Percentiles rank a stretch among this genome's conserved stretches.
These are phyloP conservation scores for Bagarius yarrelli DNA, from an alignment of 2,113 vertebrate genomes.

Conservation along the genomic window DNA sequence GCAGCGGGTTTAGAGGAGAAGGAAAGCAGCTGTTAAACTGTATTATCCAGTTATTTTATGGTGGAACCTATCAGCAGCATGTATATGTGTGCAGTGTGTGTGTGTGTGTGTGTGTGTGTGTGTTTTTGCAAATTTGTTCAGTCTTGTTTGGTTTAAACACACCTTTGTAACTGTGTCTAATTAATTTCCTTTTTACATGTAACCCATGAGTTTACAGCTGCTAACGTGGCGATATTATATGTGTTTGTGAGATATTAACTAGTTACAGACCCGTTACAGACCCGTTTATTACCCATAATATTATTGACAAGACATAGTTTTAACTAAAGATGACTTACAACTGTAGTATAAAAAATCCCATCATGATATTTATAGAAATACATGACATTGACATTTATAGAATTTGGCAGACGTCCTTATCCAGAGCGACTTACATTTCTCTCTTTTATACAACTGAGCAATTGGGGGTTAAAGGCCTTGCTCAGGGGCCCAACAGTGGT, in stretches of 20 bases:
- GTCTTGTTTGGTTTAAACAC: constrained; percentile 21
- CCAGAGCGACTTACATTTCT: too few species aligned
- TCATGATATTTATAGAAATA: not conserved
- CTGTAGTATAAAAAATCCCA: not conserved
- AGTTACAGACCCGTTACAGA: too few species aligned
- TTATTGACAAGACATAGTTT: not conserved
- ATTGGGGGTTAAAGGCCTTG: too few species aligned
- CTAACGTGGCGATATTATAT: not conserved
- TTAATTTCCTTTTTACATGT: constrained; percentile 19
- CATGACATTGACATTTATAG: too few species aligned
- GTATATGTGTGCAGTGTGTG: constrained; percentile 3
- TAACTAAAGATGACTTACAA: not conserved
- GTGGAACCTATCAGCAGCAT: not conserved
- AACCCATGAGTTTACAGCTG: constrained; percentile 5
- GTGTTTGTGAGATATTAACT: not conserved
- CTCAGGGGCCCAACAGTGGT: too few species aligned
- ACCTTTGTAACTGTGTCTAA: constrained; percentile 39
- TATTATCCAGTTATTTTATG: constrained; percentile 38
- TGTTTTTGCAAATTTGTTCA: constrained; percentile 13
- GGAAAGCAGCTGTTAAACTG: constrained; percentile 28
- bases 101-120: constrained; percentile 21
- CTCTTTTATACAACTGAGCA: too few species aligned
- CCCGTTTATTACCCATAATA: not conserved
- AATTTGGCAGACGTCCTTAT: too few species aligned
- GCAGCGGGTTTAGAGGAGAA: constrained; percentile 15